Evolutionary conservation across 2,888 invertebrate genomes (phyloP).

Genomic region (Temnothorax rugatulus): DNA sequence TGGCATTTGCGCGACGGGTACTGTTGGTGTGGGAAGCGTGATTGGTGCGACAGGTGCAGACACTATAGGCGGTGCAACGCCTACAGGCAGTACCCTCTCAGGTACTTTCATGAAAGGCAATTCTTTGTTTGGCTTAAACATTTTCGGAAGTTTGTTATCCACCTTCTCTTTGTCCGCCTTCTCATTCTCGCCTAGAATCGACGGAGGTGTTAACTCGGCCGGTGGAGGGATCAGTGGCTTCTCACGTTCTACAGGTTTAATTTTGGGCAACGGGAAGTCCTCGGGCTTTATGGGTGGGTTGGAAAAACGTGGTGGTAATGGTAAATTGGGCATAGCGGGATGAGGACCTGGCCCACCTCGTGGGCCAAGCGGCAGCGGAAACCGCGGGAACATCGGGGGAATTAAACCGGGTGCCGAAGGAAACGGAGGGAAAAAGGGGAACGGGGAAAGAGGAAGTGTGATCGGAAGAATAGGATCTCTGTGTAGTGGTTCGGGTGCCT

Average conservation of each 20-base stretch:
- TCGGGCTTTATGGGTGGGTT: slow-evolving; percentile 88
- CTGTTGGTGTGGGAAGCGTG: slow-evolving; percentile 64
- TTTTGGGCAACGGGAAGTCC: slow-evolving; percentile 85
- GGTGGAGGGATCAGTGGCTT: slow-evolving; percentile 87
- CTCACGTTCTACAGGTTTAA: slow-evolving; percentile 87
- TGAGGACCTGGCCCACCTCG: slow-evolving; percentile 88
- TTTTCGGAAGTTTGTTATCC: slow-evolving; percentile 75
- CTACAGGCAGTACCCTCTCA: slow-evolving; percentile 64
- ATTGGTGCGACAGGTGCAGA: slow-evolving; percentile 71
- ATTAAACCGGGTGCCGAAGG: slow-evolving; percentile 89
- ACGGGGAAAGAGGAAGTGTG: slow-evolving; percentile 83
- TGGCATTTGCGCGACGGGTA: slow-evolving; percentile 64
- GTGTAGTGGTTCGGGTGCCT: slow-evolving; percentile 79
- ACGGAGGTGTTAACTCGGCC: slow-evolving; percentile 85
- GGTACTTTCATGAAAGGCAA: slow-evolving; percentile 44
- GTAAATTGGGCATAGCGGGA: slow-evolving; percentile 88
- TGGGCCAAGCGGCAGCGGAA: slow-evolving; percentile 84
- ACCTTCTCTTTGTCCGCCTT: slow-evolving; percentile 86
- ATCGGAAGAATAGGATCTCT: slow-evolving; percentile 87
- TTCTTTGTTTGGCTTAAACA: slow-evolving; percentile 79
- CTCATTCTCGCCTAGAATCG: slow-evolving; percentile 74
- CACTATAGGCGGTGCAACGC: slow-evolving; percentile 68
- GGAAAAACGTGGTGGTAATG: slow-evolving; percentile 88
- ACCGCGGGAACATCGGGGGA: slow-evolving; percentile 87
- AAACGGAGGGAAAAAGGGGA: slow-evolving; percentile 85